Conservation (phyloP, 2,888 invertebrate species). For the Andricus curvator region DNA sequence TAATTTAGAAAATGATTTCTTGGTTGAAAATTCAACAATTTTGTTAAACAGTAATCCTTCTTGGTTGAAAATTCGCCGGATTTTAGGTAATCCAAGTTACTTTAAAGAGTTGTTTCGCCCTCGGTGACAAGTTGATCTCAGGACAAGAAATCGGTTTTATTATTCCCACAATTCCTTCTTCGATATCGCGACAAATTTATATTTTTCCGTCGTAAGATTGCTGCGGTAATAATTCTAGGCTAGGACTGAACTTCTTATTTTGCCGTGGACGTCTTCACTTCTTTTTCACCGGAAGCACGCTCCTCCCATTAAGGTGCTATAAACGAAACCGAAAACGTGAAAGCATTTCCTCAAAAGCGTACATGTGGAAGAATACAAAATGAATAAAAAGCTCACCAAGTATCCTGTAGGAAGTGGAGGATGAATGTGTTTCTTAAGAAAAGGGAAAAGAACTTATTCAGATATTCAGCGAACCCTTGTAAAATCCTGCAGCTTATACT, state of each 20-base stretch:
- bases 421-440: neutral
- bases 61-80: no score
- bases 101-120: no score
- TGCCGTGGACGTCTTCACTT: conserved; percentile 33
- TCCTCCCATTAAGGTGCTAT: conserved; percentile 40
- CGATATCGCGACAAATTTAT: conserved; percentile 31
- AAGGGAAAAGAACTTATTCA: neutral
- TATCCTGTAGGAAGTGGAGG: conserved; percentile 6
- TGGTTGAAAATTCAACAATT: no score
- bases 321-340: conserved; percentile 41
- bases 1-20: no score
- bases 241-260: conserved; percentile 33
- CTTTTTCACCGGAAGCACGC: conserved; percentile 37
- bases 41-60: no score
- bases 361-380: conserved; percentile 23
- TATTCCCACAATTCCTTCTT: conserved; percentile 19
- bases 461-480: neutral
- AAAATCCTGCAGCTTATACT: neutral
- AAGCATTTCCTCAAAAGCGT: conserved; percentile 40
- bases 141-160: conserved; percentile 25
- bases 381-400: conserved; percentile 13
- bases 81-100: no score
- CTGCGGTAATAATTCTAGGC: conserved; percentile 16
- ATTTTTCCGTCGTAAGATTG: conserved; percentile 20
- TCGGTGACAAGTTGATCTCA: neutral